Percentiles rank a stretch among this genome's conserved stretches.
Evolutionary conservation across 2,797 vertebrate genomes (phyloP).

Genomic region (Jordanella pulchra): DNA sequence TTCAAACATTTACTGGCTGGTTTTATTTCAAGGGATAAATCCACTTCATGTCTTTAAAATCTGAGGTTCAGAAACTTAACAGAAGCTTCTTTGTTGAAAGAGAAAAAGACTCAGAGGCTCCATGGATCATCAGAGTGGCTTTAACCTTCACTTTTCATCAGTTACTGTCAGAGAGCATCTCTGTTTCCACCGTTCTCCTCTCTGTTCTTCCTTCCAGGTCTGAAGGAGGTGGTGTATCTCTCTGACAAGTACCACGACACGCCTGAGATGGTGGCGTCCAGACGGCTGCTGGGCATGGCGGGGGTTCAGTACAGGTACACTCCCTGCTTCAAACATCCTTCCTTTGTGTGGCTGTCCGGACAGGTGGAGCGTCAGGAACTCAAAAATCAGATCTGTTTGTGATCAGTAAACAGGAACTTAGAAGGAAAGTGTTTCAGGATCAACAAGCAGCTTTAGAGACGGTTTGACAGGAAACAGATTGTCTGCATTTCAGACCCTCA

Average conservation of each 20-base stretch:
- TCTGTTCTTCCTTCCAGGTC: constrained; percentile 74
- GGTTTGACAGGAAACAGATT: not conserved
- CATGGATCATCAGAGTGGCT: no score
- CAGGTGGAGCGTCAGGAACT: no score
- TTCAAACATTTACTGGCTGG: no score
- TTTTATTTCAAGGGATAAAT: no score
- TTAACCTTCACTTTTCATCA: no score
- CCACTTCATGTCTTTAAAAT: no score
- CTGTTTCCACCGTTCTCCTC: not conserved
- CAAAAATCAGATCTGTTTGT: no score
- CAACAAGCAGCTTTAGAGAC: not conserved
- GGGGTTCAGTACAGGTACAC: constrained; percentile 81
- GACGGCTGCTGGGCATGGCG: constrained; percentile 84
- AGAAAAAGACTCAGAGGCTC: no score
- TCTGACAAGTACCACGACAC: constrained; percentile 91
- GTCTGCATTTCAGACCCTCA: no score
- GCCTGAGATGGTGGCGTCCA: constrained; percentile 85
- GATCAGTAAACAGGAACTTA: not conserved
- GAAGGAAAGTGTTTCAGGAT: no score
- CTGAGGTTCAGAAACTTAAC: no score
- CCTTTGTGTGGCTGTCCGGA: not conserved
- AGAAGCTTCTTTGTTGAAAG: no score
- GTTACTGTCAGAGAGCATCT: not conserved
- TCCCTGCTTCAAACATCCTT: not conserved
- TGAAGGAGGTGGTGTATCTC: constrained; percentile 90